Percentiles rank a stretch among this genome's conserved stretches.
These are phyloP conservation scores for Aethes cnicana DNA, from an alignment of 2,888 invertebrate species.

Conservation along the genomic window DNA sequence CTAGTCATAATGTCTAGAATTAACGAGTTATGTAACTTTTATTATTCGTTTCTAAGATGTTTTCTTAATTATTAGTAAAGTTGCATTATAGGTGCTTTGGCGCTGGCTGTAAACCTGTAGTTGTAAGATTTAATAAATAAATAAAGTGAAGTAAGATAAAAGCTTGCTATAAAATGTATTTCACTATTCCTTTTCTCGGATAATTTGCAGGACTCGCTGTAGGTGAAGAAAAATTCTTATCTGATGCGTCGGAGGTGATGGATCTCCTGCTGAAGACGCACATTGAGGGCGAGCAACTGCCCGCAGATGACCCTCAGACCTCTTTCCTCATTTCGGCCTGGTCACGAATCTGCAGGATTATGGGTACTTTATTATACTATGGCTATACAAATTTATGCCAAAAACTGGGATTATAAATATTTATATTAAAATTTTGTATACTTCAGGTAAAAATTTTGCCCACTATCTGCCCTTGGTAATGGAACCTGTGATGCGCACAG, in stretches of 20 bases:
- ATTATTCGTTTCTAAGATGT: too few relatives aligned
- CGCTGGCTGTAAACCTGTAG: too few relatives aligned
- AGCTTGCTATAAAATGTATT: neutral
- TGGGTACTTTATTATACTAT: constrained; percentile 72
- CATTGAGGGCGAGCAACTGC: constrained; percentile 90
- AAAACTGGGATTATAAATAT: neutral
- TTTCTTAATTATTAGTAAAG: too few relatives aligned
- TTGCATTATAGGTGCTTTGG: too few relatives aligned
- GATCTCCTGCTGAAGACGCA: constrained; percentile 95
- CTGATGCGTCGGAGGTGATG: constrained; percentile 98
- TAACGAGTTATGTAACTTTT: too few relatives aligned
- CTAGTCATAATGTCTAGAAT: too few relatives aligned
- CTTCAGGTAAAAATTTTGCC: constrained; percentile 89
- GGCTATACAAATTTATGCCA: too few relatives aligned
- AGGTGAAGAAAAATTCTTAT: constrained; percentile 91
- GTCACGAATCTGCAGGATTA: constrained; percentile 98
- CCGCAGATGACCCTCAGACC: constrained; percentile 98
- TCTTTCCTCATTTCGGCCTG: constrained; percentile 99
- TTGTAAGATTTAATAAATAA: too few relatives aligned
- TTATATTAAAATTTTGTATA: neutral
- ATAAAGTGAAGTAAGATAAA: too few relatives aligned
- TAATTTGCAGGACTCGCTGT: constrained; percentile 85
- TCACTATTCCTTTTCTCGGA: too few relatives aligned
- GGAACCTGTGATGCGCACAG: constrained; percentile 95
- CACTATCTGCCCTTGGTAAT: constrained; percentile 97